Conservation (phyloP, 2,888 invertebrate species). For the Agonopterix subpropinquella region DNA sequence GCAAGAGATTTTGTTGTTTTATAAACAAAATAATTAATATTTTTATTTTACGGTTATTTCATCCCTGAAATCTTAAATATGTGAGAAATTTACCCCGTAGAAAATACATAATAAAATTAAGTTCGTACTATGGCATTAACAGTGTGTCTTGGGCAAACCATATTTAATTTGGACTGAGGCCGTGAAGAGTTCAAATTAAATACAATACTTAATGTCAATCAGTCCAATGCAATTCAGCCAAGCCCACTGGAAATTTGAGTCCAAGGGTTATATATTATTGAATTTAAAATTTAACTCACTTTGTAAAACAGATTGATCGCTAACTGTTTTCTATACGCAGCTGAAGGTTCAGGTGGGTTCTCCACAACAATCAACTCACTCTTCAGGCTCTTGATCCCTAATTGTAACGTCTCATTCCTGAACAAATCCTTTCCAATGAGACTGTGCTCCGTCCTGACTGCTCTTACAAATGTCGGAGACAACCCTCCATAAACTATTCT, state of each 20-base stretch:
- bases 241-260: too few species aligned
- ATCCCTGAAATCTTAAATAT: too few species aligned
- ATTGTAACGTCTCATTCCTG: constrained; percentile 54
- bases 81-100: too few species aligned
- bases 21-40: too few species aligned
- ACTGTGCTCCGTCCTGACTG: constrained; percentile 65
- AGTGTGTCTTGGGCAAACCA: too few species aligned
- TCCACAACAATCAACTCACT: constrained; percentile 35
- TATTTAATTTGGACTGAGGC: too few species aligned
- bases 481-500: constrained; percentile 78
- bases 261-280: background rate
- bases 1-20: background rate
- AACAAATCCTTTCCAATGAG: constrained; percentile 58
- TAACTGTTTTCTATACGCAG: constrained; percentile 74
- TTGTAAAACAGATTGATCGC: constrained; percentile 80
- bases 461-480: constrained; percentile 56
- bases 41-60: too few species aligned
- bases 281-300: constrained; percentile 37
- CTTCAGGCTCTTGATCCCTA: constrained; percentile 32
- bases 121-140: too few species aligned
- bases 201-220: too few species aligned
- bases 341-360: constrained; percentile 70
- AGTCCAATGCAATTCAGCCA: too few species aligned
- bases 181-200: too few species aligned
- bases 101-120: too few species aligned